Percentiles rank a stretch among this genome's conserved stretches.
Evolutionary conservation across 2,797 vertebrate genomes (phyloP).

Genomic region (Carcharodon carcharias): DNA sequence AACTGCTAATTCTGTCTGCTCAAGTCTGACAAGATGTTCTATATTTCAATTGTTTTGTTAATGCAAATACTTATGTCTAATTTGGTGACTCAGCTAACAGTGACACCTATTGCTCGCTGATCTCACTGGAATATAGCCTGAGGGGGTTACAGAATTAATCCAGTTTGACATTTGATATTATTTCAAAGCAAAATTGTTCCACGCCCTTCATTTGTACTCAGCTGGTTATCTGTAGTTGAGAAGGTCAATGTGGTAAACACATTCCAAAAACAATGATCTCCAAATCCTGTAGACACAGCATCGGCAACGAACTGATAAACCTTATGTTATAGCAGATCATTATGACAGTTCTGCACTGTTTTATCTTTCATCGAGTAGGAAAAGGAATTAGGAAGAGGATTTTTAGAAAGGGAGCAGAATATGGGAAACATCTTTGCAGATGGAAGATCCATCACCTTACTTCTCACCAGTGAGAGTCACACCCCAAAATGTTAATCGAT

Average conservation of each 20-base stretch:
- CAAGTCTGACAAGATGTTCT: neutral
- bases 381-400: neutral
- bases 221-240: neutral
- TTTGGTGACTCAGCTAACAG: neutral
- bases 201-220: neutral
- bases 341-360: neutral
- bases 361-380: neutral
- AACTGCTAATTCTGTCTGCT: neutral
- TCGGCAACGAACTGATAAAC: neutral
- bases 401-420: neutral
- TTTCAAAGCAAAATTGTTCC: slow-evolving; percentile 5
- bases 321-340: neutral
- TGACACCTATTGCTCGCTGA: neutral
- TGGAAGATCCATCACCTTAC: neutral
- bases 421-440: neutral
- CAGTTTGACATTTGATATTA: neutral
- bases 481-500: neutral
- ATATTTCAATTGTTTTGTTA: neutral
- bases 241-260: neutral
- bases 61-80: neutral
- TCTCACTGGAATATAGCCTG: neutral
- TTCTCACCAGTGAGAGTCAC: neutral
- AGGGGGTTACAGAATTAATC: neutral
- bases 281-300: neutral
- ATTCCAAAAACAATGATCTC: neutral